These are phyloP conservation scores for Hemiprocne comata DNA, from an alignment of 2,113 vertebrate species.

Conservation along the genomic window DNA sequence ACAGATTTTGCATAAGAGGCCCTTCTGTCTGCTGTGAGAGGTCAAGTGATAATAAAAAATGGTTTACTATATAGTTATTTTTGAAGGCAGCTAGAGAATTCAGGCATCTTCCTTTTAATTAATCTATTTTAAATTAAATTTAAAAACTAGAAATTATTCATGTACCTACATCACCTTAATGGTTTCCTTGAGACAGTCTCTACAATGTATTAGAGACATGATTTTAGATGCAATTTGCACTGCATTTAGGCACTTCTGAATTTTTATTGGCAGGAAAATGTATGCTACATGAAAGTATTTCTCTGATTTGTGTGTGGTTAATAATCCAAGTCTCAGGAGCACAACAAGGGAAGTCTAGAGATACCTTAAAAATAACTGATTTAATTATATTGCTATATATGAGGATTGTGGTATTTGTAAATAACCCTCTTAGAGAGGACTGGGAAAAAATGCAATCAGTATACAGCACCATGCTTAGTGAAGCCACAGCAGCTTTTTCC, in stretches of 20 bases:
- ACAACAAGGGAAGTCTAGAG: not conserved
- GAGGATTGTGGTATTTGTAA: not conserved
- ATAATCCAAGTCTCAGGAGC: not conserved
- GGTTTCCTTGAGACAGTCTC: not conserved
- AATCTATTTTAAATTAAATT: not conserved
- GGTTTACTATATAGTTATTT: not conserved
- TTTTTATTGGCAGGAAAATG: not conserved
- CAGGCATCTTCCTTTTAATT: not conserved
- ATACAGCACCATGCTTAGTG: slow-evolving; percentile 1
- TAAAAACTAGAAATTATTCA: not conserved
- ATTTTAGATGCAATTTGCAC: not conserved
- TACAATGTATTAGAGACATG: rapidly evolving
- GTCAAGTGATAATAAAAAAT: not conserved
- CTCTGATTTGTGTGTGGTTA: not conserved
- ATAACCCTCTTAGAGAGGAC: not conserved
- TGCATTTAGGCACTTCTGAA: not conserved
- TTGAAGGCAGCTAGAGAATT: not conserved
- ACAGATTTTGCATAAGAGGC: not conserved
- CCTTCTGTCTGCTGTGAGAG: not conserved
- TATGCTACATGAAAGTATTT: not conserved
- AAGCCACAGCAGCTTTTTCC: slow-evolving; percentile 38
- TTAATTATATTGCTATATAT: not conserved
- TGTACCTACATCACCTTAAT: not conserved
- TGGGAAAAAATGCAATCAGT: not conserved
- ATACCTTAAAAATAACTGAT: not conserved